Evolutionary conservation across 2,888 invertebrate species (phyloP).

Genomic region (Platycnemis pennipes): DNA sequence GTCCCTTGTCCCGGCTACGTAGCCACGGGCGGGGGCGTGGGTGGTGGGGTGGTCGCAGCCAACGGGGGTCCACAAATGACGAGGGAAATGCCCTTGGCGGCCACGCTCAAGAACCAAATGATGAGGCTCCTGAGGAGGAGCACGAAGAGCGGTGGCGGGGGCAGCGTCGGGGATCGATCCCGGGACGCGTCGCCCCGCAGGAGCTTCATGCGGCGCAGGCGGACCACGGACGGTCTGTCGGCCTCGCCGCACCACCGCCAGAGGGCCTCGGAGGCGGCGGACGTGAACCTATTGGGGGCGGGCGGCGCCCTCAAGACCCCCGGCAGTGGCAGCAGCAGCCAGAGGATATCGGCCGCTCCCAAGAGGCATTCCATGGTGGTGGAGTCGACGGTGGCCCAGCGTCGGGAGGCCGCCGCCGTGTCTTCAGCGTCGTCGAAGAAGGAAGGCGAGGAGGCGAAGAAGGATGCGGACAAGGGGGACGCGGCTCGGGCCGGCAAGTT

Average conservation of each 20-base stretch:
- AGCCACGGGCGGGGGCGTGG: conserved; percentile 62
- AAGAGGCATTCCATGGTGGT: conserved; percentile 70
- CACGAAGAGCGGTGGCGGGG: conserved; percentile 66
- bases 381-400: conserved; percentile 45
- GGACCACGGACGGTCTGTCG: background rate
- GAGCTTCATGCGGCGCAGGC: conserved; percentile 33
- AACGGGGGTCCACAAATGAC: background rate
- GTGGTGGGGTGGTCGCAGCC: conserved; percentile 49
- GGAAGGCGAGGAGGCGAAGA: background rate
- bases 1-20: conserved; percentile 61
- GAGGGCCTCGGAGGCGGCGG: conserved; percentile 40
- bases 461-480: background rate
- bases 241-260: background rate
- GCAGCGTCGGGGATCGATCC: conserved; percentile 47
- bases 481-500: background rate
- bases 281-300: conserved; percentile 5
- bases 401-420: background rate
- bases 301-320: background rate
- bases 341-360: conserved; percentile 58
- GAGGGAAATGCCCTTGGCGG: conserved; percentile 77
- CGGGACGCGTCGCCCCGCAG: conserved; percentile 61
- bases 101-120: conserved; percentile 85
- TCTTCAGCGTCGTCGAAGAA: background rate
- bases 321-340: conserved; percentile 72
- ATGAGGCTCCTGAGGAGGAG: conserved; percentile 78